Base-by-base conservation (phyloP, 2,888 invertebrate genomes). In the Hemistola chrysoprasaria region DNA sequence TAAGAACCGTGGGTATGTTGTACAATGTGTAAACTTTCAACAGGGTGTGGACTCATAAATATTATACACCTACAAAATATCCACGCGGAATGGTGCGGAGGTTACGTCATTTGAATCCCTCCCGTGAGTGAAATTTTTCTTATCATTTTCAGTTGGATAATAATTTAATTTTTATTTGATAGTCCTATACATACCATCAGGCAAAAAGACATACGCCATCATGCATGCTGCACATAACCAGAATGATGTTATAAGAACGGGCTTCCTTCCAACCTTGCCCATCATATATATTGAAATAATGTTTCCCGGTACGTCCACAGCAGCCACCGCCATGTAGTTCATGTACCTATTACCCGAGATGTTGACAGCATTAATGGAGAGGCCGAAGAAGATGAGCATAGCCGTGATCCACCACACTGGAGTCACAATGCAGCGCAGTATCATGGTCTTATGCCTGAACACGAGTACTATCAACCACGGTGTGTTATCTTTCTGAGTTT, bases 281-380 rank as follows among this genome's bases (percentile, higher is more conserved):
- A 93, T 81, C 4, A 92, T 65, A 5, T 91, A 62, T 34, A 90
- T 90, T 0, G 92, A 91, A 22, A 90, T 52, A 53, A 91, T 74
- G 59, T 91, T 92, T 0, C 92, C 93, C 0, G 94, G 94, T 36
- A 94, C 91, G 66, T 94, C 94, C 2, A 92, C 89, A 3, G 90
- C 64, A 0, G 90, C 72, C 1, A 91, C 91, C 11, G 91, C 70
- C 36, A 92, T 88, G 59, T 92, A 93, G 72, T 93, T 93, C 4
- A 91, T 31, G 62, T 93, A 93, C 16, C 53, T 86, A 62, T 92
- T 91, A 1, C 92, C 92, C 1, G 90, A 89, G 40, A 93, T 73
- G 6, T 90, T 83, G 0, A 91, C 91, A 0, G 93, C 90, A 59
- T 91, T 92, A 20, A 93, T 70, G 0, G 91, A 90, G 26, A 93